Evolutionary conservation across 2,113 vertebrate species (phyloP).

Genomic region (Acrocephalus kingi): DNA sequence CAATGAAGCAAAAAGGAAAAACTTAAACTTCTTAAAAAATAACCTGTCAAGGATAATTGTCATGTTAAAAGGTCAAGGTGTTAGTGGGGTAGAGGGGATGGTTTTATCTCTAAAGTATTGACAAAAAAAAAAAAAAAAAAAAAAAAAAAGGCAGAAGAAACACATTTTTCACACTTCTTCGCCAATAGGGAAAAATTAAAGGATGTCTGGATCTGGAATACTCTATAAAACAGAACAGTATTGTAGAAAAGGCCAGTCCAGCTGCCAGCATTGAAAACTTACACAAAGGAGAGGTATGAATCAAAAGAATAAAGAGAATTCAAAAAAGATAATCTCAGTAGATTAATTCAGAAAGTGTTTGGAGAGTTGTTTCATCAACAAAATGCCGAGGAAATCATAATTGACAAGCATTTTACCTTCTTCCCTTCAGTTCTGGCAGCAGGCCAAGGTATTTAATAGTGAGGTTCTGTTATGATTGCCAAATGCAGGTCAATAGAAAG

Average conservation of each 20-base stretch:
- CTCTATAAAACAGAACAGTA: neutral
- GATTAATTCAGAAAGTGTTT: neutral
- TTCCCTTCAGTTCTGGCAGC: neutral
- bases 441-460: neutral
- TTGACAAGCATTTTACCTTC: neutral
- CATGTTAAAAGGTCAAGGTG: neutral
- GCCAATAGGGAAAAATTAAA: neutral
- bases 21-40: neutral
- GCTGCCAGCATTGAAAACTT: neutral
- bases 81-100: rapidly evolving
- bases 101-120: neutral
- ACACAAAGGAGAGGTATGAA: neutral
- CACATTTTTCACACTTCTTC: neutral
- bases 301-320: neutral
- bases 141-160: neutral
- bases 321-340: neutral
- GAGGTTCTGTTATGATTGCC: neutral
- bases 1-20: neutral
- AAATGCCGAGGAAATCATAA: neutral
- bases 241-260: neutral
- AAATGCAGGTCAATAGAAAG: neutral
- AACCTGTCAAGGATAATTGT: rapidly evolving
- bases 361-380: neutral
- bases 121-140: neutral
- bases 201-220: neutral